These are phyloP conservation scores for Myotis planiceps DNA, from an alignment of 2,797 vertebrate genomes.

Conservation along the genomic window DNA sequence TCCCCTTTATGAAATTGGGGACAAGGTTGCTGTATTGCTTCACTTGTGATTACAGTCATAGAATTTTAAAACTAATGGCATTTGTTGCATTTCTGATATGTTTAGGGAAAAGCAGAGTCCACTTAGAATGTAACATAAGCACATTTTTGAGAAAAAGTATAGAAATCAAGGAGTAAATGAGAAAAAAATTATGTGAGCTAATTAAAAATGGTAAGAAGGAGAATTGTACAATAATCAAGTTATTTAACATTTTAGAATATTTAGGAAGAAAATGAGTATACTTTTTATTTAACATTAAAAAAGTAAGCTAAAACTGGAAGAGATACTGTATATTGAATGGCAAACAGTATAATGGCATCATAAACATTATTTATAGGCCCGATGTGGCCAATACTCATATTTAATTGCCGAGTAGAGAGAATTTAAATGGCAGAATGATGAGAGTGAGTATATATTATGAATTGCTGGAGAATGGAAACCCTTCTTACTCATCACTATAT, in stretches of 20 bases:
- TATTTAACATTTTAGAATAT: not conserved
- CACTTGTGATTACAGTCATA: not conserved
- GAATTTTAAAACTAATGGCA: conserved; percentile 50
- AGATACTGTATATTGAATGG: not conserved
- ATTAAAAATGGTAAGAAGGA: not conserved
- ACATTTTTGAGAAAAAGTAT: not conserved
- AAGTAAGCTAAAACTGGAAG: not conserved
- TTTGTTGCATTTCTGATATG: not conserved
- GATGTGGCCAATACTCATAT: not conserved
- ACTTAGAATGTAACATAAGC: not conserved
- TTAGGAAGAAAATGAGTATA: not conserved
- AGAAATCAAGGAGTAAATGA: not conserved
- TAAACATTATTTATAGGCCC: not conserved
- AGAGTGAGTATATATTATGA: not conserved
- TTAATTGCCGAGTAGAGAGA: not conserved
- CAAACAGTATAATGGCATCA: not conserved
- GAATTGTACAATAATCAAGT: not conserved
- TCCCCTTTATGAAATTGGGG: conserved; percentile 54
- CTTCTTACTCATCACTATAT: not conserved
- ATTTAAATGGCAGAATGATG: not conserved
- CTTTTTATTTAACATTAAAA: not conserved
- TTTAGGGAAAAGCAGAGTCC: not conserved
- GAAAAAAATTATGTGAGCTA: not conserved
- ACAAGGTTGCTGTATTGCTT: conserved; percentile 35
- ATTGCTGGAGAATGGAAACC: not conserved